Conservation (phyloP, 2,888 invertebrate genomes). For the Clusia tigrina region DNA sequence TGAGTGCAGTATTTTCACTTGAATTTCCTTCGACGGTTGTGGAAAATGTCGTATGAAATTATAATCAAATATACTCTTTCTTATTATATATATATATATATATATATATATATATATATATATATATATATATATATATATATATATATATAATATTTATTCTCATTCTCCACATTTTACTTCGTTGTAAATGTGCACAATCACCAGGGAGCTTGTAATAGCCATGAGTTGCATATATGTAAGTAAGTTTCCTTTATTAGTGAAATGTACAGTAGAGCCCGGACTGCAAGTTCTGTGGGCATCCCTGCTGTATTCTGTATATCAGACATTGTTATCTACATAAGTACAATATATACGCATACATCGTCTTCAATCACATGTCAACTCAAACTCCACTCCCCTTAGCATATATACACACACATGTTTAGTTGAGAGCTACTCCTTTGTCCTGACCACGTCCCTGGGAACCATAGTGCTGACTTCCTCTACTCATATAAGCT, state of each 20-base stretch:
- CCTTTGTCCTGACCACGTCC: constrained; percentile 54
- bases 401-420: background rate
- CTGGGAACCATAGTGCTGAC: constrained; percentile 45
- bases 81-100: too few species aligned
- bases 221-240: background rate
- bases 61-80: too few species aligned
- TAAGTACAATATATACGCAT: background rate
- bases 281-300: background rate
- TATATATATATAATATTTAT: too few species aligned
- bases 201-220: too few species aligned
- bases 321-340: background rate
- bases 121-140: too few species aligned
- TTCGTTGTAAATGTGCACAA: too few species aligned
- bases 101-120: too few species aligned
- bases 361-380: constrained; percentile 54
- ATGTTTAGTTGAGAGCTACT: constrained; percentile 32
- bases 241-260: background rate
- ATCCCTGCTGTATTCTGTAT: background rate
- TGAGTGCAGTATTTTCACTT: too few species aligned
- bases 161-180: too few species aligned
- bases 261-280: background rate
- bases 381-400: constrained; percentile 41
- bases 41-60: too few species aligned
- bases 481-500: constrained; percentile 18
- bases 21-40: too few species aligned